Percentiles rank a stretch among this genome's conserved stretches.
phyloP scores from a whole-genome alignment of 2,888 invertebrate species.

The Lysandra bellargus region DNA sequence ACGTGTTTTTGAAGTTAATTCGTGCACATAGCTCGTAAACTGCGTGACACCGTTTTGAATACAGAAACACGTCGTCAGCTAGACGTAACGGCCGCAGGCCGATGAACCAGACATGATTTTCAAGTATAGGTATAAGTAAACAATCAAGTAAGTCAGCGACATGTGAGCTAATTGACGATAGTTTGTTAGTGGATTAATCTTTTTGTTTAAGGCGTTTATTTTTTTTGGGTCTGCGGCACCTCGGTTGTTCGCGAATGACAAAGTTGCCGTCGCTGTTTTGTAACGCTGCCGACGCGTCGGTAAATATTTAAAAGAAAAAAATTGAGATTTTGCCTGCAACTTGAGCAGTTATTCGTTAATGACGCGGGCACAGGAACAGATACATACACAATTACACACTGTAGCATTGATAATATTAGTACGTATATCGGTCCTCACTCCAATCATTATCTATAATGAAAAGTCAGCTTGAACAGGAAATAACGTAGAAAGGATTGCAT shows the following conservation, averaged over 20 bases:
- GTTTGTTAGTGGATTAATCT: too few relatives aligned
- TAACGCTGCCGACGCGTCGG: too few relatives aligned
- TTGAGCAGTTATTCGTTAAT: too few relatives aligned
- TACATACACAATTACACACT: neutral
- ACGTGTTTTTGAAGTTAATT: slow-evolving; percentile 25
- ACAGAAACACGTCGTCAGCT: slow-evolving; percentile 51
- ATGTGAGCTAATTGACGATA: neutral
- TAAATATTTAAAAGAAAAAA: too few relatives aligned
- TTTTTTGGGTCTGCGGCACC: too few relatives aligned
- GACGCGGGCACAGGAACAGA: neutral
- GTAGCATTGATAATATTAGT: neutral
- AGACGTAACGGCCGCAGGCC: slow-evolving; percentile 49
- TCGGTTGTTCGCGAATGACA: too few relatives aligned
- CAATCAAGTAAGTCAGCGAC: neutral
- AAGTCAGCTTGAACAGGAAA: neutral
- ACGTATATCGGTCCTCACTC: neutral
- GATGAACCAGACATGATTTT: slow-evolving; percentile 48
- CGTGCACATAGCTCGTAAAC: slow-evolving; percentile 37
- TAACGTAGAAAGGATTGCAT: neutral
- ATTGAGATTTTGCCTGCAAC: too few relatives aligned
- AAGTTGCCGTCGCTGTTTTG: neutral
- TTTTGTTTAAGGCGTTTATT: too few relatives aligned
- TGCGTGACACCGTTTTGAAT: slow-evolving; percentile 49
- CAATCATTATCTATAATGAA: neutral
- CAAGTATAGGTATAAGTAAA: slow-evolving; percentile 37